Evolutionary conservation across 2,888 invertebrate genomes (phyloP), one percentile per base, ranked within the genome.

Genomic region (Leptarthrus brevirostris): DNA sequence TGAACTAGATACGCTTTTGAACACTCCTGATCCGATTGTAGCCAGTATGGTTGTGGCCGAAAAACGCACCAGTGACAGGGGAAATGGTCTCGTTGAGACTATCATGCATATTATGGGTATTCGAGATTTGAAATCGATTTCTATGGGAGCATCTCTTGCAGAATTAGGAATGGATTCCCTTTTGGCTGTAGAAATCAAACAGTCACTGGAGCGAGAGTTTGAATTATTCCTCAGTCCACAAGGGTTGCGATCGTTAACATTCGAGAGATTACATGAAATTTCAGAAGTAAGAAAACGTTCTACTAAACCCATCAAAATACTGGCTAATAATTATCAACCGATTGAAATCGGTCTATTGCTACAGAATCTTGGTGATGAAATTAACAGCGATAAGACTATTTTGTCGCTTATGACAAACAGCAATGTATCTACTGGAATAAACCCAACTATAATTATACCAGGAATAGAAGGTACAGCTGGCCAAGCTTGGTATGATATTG

Each of bases 101-200:
- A 91, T 94, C 1, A 87, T 91, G 72, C 88, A 90, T 79, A 89
- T 91, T 58, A 88, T 90, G 88, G 88, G 90, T 78, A 87, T 92
- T 76, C 87, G 89, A 79, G 91, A 92, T 80, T 83, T 90, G 80
- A 93, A 91, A 84, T 89, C 89, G 0, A 88, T 91, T 0, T 92
- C 92, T 53, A 87, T 89, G 75, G 90, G 91, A 80, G 88, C 91
- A 0, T 90, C 92, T 0, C 86, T 98, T 1, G 93, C 95, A 1
- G 97, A 98, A 82, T 86, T 98, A 76, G 98, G 98, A 40, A 93
- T 98, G 91, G 97, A 98, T 86, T 97, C 97, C 1, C 91, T 98
- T 87, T 97, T 96, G 95, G 95, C 95, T 0, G 95, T 97, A 0
- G 97, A 98, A 85, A 95, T 98, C 78, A 97, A 97, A 79, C 96